Evolutionary conservation across 2,797 vertebrate genomes (phyloP).

Genomic region (Falco novaeseelandiae): DNA sequence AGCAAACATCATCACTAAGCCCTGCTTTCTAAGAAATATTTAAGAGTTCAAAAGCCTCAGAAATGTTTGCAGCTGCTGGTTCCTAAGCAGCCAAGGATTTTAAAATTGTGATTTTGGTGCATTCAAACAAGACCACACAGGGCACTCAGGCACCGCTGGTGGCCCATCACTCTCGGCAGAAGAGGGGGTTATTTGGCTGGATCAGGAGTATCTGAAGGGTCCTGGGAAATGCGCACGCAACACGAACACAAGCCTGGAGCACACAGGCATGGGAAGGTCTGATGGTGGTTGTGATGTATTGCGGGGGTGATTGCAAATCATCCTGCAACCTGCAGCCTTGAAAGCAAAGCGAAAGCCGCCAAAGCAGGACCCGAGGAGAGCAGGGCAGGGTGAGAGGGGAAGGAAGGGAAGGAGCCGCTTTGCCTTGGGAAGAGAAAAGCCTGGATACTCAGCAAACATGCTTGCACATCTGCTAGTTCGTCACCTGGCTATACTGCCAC

Average conservation of each 20-base stretch:
- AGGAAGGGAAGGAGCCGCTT: background rate
- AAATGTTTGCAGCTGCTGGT: background rate
- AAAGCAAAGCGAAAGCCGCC: background rate
- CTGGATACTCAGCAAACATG: background rate
- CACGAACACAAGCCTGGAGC: background rate
- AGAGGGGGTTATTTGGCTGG: background rate
- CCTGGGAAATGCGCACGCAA: background rate
- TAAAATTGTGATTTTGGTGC: background rate
- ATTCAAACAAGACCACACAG: background rate
- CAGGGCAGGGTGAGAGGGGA: background rate
- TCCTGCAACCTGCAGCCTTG: background rate
- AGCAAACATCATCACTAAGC: background rate
- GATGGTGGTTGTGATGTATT: background rate
- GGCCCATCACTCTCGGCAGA: background rate
- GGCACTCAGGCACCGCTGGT: too few species aligned
- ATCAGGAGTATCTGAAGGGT: background rate
- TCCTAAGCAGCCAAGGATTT: background rate
- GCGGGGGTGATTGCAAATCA: background rate
- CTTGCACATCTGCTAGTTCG: background rate
- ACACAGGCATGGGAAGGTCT: background rate
- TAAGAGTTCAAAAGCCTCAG: background rate
- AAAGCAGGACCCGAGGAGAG: background rate
- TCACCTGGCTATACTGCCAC: background rate
- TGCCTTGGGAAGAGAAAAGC: background rate
- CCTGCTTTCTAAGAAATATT: background rate